phyloP scores from a whole-genome alignment of 2,888 invertebrate species.

The Smittia aterrima region DNA sequence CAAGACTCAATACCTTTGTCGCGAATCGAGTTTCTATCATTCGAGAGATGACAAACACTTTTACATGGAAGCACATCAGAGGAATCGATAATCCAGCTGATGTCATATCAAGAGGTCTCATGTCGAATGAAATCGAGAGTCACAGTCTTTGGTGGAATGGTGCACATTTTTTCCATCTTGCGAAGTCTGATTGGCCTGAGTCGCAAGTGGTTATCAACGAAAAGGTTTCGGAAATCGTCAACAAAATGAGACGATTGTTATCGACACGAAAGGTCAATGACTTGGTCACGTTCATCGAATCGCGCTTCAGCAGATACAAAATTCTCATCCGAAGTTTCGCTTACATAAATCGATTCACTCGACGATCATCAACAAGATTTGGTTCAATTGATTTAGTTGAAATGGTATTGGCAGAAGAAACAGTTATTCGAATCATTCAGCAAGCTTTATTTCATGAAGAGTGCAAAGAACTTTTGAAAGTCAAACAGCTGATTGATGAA shows the following conservation, averaged over 20 bases:
- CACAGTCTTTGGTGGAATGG: slow-evolving; percentile 7
- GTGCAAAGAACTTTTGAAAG: no score
- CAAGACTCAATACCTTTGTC: not conserved
- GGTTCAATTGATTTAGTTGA: no score
- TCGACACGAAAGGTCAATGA: not conserved
- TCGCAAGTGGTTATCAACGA: not conserved
- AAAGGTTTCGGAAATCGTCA: not conserved
- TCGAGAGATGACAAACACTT: not conserved
- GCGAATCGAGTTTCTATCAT: slow-evolving; percentile 10
- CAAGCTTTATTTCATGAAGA: no score
- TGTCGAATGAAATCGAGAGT: not conserved
- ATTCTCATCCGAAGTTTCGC: not conserved
- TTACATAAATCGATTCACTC: not conserved
- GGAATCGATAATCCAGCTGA: slow-evolving; percentile 12
- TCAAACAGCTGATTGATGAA: no score
- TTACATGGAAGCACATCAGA: not conserved
- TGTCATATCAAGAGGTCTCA: not conserved
- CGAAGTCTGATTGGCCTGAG: not conserved
- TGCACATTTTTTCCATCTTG: not conserved
- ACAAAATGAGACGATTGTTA: not conserved
- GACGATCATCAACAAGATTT: not conserved
- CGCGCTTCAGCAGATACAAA: not conserved
- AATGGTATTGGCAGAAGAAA: no score
- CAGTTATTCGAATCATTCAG: no score
- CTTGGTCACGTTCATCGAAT: not conserved